phyloP scores from a whole-genome alignment of 2,113 vertebrate species.

The Axis porcinus region DNA sequence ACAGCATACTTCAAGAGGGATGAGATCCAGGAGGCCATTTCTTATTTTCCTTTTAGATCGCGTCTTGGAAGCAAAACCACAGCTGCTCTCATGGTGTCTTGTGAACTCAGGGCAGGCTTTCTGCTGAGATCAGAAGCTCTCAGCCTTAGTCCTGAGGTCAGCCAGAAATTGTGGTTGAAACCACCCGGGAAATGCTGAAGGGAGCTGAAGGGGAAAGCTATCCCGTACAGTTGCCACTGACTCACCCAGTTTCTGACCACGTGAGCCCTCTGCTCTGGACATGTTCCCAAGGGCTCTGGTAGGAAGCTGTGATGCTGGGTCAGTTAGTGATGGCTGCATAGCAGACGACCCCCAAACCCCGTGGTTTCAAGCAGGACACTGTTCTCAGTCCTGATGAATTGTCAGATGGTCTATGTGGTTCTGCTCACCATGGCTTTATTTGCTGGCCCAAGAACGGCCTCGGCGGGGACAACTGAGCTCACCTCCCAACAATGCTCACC shows the following conservation, averaged over 20 bases:
- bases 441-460: not conserved
- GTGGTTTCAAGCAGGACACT: not conserved
- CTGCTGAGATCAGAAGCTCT: not conserved
- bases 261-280: not conserved
- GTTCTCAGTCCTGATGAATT: not conserved
- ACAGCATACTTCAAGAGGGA: not conserved
- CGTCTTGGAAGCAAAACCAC: not conserved
- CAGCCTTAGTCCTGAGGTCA: not conserved
- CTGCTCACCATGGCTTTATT: not conserved
- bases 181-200: not conserved
- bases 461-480: accelerated
- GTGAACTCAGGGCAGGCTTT: not conserved
- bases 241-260: not conserved
- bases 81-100: not conserved
- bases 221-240: not conserved
- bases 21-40: not conserved
- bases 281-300: not conserved
- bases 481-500: not conserved
- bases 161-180: not conserved
- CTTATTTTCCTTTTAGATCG: not conserved
- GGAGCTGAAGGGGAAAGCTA: not conserved
- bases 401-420: not conserved
- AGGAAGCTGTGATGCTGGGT: not conserved
- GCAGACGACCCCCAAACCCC: not conserved
- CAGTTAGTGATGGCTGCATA: not conserved